These are phyloP conservation scores for Acrobasis repandana DNA, from an alignment of 2,888 invertebrate genomes.

Conservation along the genomic window DNA sequence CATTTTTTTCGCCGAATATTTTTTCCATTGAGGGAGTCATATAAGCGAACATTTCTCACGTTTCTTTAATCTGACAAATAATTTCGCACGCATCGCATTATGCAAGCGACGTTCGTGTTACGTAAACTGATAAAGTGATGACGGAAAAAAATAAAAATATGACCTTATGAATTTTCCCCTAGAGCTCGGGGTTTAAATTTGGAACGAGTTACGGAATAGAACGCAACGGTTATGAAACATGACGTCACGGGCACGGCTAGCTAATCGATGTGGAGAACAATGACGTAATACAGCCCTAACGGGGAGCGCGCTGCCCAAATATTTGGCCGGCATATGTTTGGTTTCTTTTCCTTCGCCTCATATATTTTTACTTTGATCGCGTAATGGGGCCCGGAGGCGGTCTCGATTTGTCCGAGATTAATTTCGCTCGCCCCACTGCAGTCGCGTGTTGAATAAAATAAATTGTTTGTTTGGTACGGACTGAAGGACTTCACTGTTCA, in stretches of 20 bases:
- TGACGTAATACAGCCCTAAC: slow-evolving; percentile 63
- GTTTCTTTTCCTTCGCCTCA: slow-evolving; percentile 81
- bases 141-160: slow-evolving; percentile 31
- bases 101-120: slow-evolving; percentile 10
- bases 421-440: slow-evolving; percentile 58
- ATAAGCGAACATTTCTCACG: slow-evolving; percentile 68
- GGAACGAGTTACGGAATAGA: slow-evolving; percentile 40
- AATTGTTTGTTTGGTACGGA: slow-evolving; percentile 41
- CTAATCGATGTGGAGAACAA: slow-evolving; percentile 79
- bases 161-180: slow-evolving; percentile 27
- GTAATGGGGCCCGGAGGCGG: slow-evolving; percentile 73
- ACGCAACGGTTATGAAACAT: slow-evolving; percentile 57
- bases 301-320: slow-evolving; percentile 67
- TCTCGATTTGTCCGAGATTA: slow-evolving; percentile 75
- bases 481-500: slow-evolving; percentile 32
- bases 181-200: slow-evolving; percentile 27
- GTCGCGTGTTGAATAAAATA: slow-evolving; percentile 51
- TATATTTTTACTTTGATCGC: slow-evolving; percentile 80
- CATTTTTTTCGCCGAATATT: slow-evolving; percentile 56
- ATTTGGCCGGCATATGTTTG: slow-evolving; percentile 80
- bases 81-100: slow-evolving; percentile 41
- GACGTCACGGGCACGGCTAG: slow-evolving; percentile 56
- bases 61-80: slow-evolving; percentile 41
- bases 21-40: slow-evolving; percentile 66
- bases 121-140: slow-evolving; percentile 29